Conservation (phyloP, 2,797 vertebrate species). For the Caiman crocodilus region DNA sequence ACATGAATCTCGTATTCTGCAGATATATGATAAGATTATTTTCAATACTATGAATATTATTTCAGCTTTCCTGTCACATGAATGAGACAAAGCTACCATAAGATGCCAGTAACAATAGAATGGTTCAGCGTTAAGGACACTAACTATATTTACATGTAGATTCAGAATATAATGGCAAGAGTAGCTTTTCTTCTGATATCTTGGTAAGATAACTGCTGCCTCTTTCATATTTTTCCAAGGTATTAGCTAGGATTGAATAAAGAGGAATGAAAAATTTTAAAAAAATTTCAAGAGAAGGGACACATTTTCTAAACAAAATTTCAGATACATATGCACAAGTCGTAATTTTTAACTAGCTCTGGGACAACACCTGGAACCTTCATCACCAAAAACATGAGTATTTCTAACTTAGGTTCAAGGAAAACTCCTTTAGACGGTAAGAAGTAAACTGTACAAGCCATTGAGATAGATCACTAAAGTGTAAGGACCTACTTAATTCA, state of each 20-base stretch:
- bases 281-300: not conserved
- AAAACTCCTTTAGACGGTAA: not conserved
- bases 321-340: not conserved
- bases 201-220: not conserved
- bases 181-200: not conserved
- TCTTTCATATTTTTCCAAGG: not conserved
- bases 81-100: not conserved
- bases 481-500: not conserved
- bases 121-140: not conserved
- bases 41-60: not conserved
- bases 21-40: not conserved
- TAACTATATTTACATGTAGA: not conserved
- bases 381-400: not conserved
- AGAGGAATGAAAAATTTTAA: not conserved
- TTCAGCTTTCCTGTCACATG: not conserved
- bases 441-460: not conserved
- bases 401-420: not conserved
- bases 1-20: constrained; percentile 73
- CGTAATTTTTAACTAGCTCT: not conserved
- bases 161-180: not conserved
- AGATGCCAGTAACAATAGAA: not conserved
- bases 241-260: not conserved
- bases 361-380: constrained; percentile 16
- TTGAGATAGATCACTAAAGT: not conserved
- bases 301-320: not conserved